Conservation (phyloP, 1,140 invertebrate genomes). For the Eriosoma lanigerum region DNA sequence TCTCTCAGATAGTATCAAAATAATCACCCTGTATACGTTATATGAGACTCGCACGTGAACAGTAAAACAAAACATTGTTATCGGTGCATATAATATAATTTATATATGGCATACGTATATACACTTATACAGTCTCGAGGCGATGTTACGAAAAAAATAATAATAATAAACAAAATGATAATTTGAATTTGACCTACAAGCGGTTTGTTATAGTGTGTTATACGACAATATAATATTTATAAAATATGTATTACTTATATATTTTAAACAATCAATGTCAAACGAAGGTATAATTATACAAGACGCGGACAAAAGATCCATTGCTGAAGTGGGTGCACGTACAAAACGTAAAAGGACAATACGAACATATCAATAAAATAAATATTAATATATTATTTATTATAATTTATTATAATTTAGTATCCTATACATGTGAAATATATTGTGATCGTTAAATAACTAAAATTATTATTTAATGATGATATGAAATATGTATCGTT, state of each 20-base stretch:
- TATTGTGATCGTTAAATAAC: too few species aligned
- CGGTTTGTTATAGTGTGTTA: neutral
- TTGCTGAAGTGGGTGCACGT: neutral
- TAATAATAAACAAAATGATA: conserved; percentile 13
- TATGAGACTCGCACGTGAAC: too few species aligned
- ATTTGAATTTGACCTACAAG: conserved; percentile 34
- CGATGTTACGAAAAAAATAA: conserved; percentile 10
- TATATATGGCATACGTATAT: too few species aligned
- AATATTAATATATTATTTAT: neutral
- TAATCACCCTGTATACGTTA: too few species aligned
- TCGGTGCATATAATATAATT: too few species aligned
- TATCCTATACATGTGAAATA: neutral
- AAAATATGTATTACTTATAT: neutral
- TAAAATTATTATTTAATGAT: too few species aligned
- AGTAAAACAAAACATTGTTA: neutral
- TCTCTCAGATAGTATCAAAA: too few species aligned
- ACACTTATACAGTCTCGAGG: neutral
- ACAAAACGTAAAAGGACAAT: neutral
- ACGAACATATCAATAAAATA: neutral
- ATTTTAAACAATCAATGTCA: neutral
- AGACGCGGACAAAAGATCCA: too few species aligned
- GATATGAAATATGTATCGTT: too few species aligned
- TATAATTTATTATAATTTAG: neutral
- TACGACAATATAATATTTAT: conserved; percentile 7
- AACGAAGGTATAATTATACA: neutral